Conservation (phyloP, 1,140 invertebrate genomes). For the Octopus bimaculoides region DNA sequence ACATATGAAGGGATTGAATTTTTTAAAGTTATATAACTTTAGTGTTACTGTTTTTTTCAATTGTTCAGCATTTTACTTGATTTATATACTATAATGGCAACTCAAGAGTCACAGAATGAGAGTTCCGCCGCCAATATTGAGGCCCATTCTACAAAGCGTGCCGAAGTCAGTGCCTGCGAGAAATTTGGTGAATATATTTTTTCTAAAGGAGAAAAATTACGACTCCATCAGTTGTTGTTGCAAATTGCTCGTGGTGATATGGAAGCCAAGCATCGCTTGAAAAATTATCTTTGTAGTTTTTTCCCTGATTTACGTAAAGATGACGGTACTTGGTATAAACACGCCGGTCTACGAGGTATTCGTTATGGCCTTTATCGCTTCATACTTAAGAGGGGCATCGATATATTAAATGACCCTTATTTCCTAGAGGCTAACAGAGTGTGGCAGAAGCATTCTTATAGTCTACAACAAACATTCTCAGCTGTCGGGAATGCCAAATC, state of each 20-base stretch:
- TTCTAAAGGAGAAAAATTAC: not conserved
- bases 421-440: not conserved
- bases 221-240: not conserved
- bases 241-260: not conserved
- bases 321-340: not conserved
- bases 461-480: not conserved
- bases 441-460: not conserved
- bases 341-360: not conserved
- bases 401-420: not conserved
- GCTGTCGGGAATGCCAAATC: not conserved
- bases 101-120: no score
- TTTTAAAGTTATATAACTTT: no score
- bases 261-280: not conserved
- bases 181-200: not conserved
- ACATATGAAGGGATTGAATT: no score
- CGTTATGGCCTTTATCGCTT: slow-evolving; percentile 7
- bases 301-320: not conserved
- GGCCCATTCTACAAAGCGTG: not conserved
- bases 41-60: no score
- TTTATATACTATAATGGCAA: no score
- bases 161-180: not conserved
- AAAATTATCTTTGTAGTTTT: not conserved
- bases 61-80: no score
- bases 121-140: no score
- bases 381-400: not conserved